Evolutionary conservation across 2,797 vertebrate genomes (phyloP).

Genomic region (Argya squamiceps): DNA sequence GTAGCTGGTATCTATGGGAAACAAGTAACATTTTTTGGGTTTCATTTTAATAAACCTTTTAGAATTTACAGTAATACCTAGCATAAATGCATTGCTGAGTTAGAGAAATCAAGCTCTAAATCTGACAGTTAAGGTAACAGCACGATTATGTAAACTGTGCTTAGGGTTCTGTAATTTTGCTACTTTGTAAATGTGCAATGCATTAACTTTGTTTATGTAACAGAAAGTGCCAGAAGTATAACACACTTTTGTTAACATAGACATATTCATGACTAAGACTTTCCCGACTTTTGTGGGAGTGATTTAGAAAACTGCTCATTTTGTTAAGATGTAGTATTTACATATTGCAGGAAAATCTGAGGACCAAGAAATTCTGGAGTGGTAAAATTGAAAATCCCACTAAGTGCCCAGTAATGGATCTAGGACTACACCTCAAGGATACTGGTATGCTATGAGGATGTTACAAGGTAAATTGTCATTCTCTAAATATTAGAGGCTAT

Average conservation of each 20-base stretch:
- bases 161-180: neutral
- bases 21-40: neutral
- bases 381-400: neutral
- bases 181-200: neutral
- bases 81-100: neutral
- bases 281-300: neutral
- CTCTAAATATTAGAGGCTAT: neutral
- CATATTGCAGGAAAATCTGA: neutral
- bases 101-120: neutral
- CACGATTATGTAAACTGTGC: neutral
- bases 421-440: neutral
- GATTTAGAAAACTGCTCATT: neutral
- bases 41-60: neutral
- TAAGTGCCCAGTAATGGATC: neutral
- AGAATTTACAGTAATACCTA: neutral
- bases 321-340: neutral
- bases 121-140: neutral
- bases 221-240: neutral
- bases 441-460: neutral
- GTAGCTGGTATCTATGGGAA: neutral
- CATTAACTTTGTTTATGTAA: neutral
- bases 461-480: neutral
- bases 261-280: neutral
- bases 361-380: neutral
- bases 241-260: neutral